These are phyloP conservation scores for Epicauta chinensis DNA, from an alignment of 1,140 invertebrate species.

Conservation along the genomic window DNA sequence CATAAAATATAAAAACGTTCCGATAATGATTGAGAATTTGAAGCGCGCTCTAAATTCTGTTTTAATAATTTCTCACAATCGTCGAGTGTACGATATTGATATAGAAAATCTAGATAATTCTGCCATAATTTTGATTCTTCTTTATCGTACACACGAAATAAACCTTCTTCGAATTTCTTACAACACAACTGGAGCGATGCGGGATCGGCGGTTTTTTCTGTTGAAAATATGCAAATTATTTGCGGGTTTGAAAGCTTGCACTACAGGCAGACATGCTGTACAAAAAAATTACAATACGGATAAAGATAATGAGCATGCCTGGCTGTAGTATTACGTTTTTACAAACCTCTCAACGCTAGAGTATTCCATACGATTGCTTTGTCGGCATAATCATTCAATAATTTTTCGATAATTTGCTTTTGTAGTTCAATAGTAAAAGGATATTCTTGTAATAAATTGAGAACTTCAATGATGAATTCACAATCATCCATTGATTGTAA, in stretches of 20 bases:
- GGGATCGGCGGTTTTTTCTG: too few relatives aligned
- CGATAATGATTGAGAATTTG: constrained; percentile 5
- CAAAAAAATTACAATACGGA: too few relatives aligned
- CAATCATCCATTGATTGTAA: constrained; percentile 21
- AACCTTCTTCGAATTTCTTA: constrained; percentile 20
- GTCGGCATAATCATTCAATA: constrained; percentile 16
- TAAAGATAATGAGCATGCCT: too few relatives aligned
- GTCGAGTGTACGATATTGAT: too few relatives aligned
- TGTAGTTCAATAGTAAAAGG: constrained; percentile 20
- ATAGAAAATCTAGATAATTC: constrained; percentile 15
- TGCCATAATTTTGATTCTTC: constrained; percentile 21
- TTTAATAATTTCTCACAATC: too few relatives aligned
- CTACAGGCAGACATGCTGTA: too few relatives aligned
- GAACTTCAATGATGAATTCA: constrained; percentile 22
- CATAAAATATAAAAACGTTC: constrained; percentile 22
- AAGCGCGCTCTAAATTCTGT: constrained; percentile 13
- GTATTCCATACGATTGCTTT: constrained; percentile 24
- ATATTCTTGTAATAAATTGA: constrained; percentile 20
- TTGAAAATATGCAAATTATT: too few relatives aligned
- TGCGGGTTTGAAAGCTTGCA: not conserved
- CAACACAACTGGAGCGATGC: constrained; percentile 1
- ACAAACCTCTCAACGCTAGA: constrained; percentile 27
- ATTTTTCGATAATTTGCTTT: constrained; percentile 19
- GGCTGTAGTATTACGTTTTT: not conserved
- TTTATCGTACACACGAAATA: constrained; percentile 9